Evolutionary conservation across 2,797 vertebrate genomes (phyloP).

Genomic region (Erpetoichthys calabaricus): DNA sequence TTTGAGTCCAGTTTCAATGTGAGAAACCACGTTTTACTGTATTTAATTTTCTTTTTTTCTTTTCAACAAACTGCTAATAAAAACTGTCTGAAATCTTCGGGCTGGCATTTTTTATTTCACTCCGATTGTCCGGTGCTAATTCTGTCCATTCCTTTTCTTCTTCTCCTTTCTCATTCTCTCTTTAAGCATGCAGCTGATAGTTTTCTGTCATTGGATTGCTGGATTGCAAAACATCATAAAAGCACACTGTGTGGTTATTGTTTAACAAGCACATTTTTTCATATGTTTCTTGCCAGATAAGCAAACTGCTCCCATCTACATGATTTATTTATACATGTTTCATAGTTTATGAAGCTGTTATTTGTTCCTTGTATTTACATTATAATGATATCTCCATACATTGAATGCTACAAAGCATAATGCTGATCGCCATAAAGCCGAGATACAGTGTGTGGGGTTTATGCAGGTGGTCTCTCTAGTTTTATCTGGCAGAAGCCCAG

Average conservation of each 20-base stretch:
- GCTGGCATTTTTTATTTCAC: slow-evolving; percentile 53
- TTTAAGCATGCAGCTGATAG: slow-evolving; percentile 62
- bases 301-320: slow-evolving; percentile 60
- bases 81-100: slow-evolving; percentile 62
- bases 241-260: slow-evolving; percentile 63
- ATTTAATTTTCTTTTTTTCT: slow-evolving; percentile 64
- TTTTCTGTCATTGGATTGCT: slow-evolving; percentile 64
- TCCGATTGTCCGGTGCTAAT: slow-evolving; percentile 13
- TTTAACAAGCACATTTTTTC: slow-evolving; percentile 71
- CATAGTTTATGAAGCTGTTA: slow-evolving; percentile 64
- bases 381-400: slow-evolving; percentile 60
- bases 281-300: slow-evolving; percentile 65
- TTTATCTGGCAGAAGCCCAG: too few relatives aligned
- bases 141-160: too few relatives aligned
- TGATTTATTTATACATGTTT: slow-evolving; percentile 71
- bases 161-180: too few relatives aligned
- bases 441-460: not conserved
- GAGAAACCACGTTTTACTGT: slow-evolving; percentile 63
- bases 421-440: slow-evolving; percentile 59
- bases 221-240: slow-evolving; percentile 60
- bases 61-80: slow-evolving; percentile 73
- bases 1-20: slow-evolving; percentile 66
- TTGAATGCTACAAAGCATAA: slow-evolving; percentile 55
- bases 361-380: slow-evolving; percentile 54
- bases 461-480: too few relatives aligned